Conservation (phyloP, 2,888 invertebrate genomes). For the Phyllotreta cruciferae region DNA sequence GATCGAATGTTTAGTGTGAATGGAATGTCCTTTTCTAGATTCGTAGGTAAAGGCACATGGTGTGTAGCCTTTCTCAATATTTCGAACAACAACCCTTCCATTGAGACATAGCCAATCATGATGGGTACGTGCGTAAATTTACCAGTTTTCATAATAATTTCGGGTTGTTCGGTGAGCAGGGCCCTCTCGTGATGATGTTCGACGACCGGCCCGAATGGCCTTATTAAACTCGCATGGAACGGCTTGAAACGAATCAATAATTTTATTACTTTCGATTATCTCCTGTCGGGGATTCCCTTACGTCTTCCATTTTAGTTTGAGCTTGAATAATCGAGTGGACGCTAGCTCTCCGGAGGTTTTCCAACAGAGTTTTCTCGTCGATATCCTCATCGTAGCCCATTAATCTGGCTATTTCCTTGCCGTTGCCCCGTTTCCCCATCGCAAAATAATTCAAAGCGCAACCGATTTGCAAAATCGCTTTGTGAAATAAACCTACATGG, state of each 20-base stretch:
- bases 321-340: constrained; percentile 4
- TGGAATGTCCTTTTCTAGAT: constrained; percentile 46
- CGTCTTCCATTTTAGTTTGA: constrained; percentile 8
- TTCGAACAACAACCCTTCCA: constrained; percentile 19
- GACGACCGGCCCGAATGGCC: constrained; percentile 16
- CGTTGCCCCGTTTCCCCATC: constrained; percentile 16
- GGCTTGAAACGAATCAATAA: constrained; percentile 7
- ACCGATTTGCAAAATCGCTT: constrained; percentile 33
- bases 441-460: constrained; percentile 16
- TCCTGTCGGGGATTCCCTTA: too few species aligned
- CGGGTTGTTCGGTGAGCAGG: constrained; percentile 19
- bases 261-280: too few species aligned
- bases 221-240: neutral
- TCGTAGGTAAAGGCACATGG: constrained; percentile 19
- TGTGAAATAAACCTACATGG: constrained; percentile 33
- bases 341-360: constrained; percentile 5
- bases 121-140: constrained; percentile 17
- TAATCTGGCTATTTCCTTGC: constrained; percentile 11
- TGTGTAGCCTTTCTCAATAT: constrained; percentile 8
- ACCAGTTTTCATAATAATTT: constrained; percentile 20
- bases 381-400: constrained; percentile 15
- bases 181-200: constrained; percentile 25
- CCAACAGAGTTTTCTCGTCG: constrained; percentile 12
- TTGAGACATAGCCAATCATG: constrained; percentile 16
- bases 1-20: constrained; percentile 41